Evolutionary conservation across 2,797 vertebrate genomes (phyloP), one percentile per base, ranked within the genome.

Genomic region (Naso thynnoides): DNA sequence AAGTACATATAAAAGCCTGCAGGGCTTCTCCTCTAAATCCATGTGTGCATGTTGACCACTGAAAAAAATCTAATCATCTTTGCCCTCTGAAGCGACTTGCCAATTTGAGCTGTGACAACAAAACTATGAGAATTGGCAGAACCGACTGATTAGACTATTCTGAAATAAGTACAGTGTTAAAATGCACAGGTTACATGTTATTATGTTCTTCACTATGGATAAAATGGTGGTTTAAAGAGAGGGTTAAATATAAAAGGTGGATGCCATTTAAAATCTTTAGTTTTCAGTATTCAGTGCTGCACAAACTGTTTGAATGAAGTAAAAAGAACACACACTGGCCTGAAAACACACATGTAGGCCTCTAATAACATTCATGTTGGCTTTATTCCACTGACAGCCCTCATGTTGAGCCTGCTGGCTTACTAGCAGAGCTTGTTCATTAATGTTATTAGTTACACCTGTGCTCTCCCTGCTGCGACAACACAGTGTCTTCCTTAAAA

Each of bases 41-140:
- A 27, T 42, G 50, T 36, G 39, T 57, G 44, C 60, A 15, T 63
- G 59, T 38, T 56, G 73, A 78, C 78, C 67, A 39, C 55, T 41
- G 36, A 68, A 26, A 1, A 24, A 52, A 74, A 72, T 47, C 45
- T 18, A 44, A 67, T 79, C 4, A 14, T 57, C 42, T 50, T 31
- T 52, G 58, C 41, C 31, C 33, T 58, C 23, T 8, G 61, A 55
- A 64, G 49, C 23, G 21, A 18, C 5, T 0, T 36, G 45, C 11
- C 65, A 50, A 11, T 48, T 42, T 45, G 15, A 56, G 45, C 38
- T 31, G 27, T 62, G 18, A 66, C 14, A 3, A 24, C 33, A 33
- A 70, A 67, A 52, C 16, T 8, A 7, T 47, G 47, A 48, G 72
- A 42, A 72, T 65, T 18, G 53, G 36, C 50, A 31, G 16, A 52